Evolutionary conservation across 1,140 invertebrate species (phyloP).

Genomic region (Pentalonia nigronervosa): DNA sequence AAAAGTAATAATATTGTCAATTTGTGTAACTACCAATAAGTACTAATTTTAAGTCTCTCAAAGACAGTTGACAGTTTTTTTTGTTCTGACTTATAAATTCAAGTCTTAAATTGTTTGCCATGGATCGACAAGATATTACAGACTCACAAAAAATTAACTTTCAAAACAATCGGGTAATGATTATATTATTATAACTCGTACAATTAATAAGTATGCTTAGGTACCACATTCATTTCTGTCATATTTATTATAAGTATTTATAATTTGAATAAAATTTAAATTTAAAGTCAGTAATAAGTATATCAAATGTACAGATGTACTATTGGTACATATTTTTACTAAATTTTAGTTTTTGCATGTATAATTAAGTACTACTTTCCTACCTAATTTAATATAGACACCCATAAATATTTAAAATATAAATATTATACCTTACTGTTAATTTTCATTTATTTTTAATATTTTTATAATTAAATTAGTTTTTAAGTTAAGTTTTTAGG

Average conservation of each 20-base stretch:
- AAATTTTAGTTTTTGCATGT: neutral
- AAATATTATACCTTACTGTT: too few species aligned
- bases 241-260: neutral
- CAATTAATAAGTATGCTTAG: neutral
- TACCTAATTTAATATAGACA: neutral
- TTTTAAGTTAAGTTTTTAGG: too few species aligned
- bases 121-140: neutral
- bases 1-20: neutral
- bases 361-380: too few species aligned
- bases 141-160: conserved; percentile 43
- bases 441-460: too few species aligned
- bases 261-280: neutral
- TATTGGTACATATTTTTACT: neutral
- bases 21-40: neutral
- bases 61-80: neutral
- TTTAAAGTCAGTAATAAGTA: neutral
- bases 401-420: neutral
- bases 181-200: neutral
- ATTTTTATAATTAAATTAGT: too few species aligned
- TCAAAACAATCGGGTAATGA: conserved; percentile 51
- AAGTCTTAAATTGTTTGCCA: neutral
- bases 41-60: neutral
- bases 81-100: neutral
- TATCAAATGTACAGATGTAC: neutral
- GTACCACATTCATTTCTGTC: neutral